Evolutionary conservation across 1,140 invertebrate species (phyloP).

Genomic region (Cryptotermes secundus): DNA sequence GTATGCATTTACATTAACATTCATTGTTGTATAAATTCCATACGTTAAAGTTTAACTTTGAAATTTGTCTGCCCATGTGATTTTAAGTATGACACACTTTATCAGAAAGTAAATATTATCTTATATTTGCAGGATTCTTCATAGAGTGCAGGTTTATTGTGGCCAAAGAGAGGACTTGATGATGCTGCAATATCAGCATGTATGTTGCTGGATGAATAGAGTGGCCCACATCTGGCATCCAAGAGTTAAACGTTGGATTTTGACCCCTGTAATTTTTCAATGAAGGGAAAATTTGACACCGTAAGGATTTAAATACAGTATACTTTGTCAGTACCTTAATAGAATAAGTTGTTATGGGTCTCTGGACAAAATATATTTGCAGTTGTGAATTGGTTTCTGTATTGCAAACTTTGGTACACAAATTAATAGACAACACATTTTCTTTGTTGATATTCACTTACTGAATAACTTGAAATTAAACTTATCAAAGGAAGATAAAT

Average conservation of each 20-base stretch:
- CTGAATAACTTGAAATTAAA: not conserved
- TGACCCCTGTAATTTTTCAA: not conserved
- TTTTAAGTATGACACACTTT: not conserved
- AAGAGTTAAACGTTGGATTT: not conserved
- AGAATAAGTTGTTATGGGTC: not conserved
- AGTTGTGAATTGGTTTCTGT: not conserved
- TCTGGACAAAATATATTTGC: not conserved
- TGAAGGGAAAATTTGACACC: not conserved
- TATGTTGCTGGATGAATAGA: not conserved
- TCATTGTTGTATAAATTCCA: not conserved
- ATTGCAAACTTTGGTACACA: not conserved
- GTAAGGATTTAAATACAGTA: slow-evolving; percentile 12
- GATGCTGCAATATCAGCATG: not conserved
- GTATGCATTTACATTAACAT: not conserved
- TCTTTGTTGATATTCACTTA: not conserved
- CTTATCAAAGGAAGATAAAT: slow-evolving; percentile 3
- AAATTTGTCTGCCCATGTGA: too few relatives aligned
- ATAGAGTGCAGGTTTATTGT: slow-evolving; percentile 12
- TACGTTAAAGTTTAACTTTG: too few relatives aligned
- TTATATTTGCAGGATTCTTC: slow-evolving; percentile 4
- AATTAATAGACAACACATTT: not conserved
- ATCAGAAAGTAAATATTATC: not conserved
- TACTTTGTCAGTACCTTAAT: slow-evolving; percentile 16
- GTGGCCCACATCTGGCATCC: slow-evolving; percentile 11
- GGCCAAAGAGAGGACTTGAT: slow-evolving; percentile 8